These are phyloP conservation scores for Microctenopoma stevenorrisi DNA, from an alignment of 2,797 vertebrate species.

Conservation along the genomic window DNA sequence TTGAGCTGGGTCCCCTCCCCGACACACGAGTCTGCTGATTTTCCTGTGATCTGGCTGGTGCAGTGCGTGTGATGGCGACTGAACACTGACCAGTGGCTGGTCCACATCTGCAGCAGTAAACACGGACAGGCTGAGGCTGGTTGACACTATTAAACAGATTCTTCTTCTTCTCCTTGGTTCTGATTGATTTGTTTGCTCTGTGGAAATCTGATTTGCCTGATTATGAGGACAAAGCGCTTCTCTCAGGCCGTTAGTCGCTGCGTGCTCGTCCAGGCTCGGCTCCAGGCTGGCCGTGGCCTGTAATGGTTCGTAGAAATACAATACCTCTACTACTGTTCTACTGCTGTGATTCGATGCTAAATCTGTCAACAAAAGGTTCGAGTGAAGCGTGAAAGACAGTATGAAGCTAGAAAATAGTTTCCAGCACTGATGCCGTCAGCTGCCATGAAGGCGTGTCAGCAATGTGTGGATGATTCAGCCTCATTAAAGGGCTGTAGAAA, in stretches of 20 bases:
- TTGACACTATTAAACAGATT: neutral
- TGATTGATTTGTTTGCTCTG: constrained; percentile 9
- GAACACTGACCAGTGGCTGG: neutral
- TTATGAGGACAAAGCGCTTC: neutral
- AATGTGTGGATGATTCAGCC: constrained; percentile 17
- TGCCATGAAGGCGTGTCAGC: constrained; percentile 26
- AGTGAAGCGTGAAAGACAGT: no score
- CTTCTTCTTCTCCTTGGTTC: neutral
- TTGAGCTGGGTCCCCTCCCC: neutral
- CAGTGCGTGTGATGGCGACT: neutral
- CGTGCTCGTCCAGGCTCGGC: neutral
- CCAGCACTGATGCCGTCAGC: no score
- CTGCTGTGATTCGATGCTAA: no score
- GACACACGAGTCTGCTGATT: neutral
- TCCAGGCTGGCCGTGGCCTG: neutral
- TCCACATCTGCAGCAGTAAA: neutral
- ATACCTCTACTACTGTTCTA: neutral
- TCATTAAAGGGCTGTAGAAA: neutral
- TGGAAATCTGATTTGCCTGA: neutral
- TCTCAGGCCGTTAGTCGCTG: neutral
- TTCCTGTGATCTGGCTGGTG: neutral
- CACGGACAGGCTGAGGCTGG: neutral
- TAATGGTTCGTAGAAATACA: neutral
- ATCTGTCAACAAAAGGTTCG: no score
- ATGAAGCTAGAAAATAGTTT: no score